Conservation (phyloP, 1,140 invertebrate genomes). For the Argopecten irradians region DNA sequence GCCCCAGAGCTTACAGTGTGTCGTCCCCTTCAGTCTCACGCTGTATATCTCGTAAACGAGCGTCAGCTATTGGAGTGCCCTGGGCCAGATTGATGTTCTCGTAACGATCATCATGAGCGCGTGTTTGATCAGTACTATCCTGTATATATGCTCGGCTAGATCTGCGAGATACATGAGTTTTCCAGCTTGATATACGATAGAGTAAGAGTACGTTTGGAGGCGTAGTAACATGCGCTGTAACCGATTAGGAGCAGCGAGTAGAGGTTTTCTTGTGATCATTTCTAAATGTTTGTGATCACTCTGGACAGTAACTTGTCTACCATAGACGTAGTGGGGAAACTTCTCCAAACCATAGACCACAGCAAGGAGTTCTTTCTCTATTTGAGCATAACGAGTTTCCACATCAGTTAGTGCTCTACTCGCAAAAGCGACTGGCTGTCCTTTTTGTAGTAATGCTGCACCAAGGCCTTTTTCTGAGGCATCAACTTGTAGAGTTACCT, state of each 20-base stretch:
- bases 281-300: constrained; percentile 44
- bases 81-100: too few species aligned
- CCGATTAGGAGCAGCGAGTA: constrained; percentile 51
- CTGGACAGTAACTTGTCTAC: constrained; percentile 54
- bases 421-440: constrained; percentile 72
- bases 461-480: constrained; percentile 74
- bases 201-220: constrained; percentile 48
- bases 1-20: neutral
- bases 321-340: constrained; percentile 79
- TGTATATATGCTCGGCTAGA: too few species aligned
- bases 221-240: constrained; percentile 60
- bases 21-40: constrained; percentile 25
- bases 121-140: too few species aligned
- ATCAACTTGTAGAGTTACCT: constrained; percentile 66
- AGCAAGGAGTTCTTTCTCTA: constrained; percentile 52
- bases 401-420: constrained; percentile 66
- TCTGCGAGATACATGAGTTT: constrained; percentile 38
- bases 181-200: constrained; percentile 49
- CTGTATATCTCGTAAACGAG: neutral
- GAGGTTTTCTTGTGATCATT: constrained; percentile 55
- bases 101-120: too few species aligned
- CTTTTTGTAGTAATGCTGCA: constrained; percentile 75
- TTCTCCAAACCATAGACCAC: constrained; percentile 74
- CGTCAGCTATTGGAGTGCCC: too few species aligned
- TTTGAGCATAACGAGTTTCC: too few species aligned